Conservation (phyloP, 2,797 vertebrate species). For the Harpagifer antarcticus region DNA sequence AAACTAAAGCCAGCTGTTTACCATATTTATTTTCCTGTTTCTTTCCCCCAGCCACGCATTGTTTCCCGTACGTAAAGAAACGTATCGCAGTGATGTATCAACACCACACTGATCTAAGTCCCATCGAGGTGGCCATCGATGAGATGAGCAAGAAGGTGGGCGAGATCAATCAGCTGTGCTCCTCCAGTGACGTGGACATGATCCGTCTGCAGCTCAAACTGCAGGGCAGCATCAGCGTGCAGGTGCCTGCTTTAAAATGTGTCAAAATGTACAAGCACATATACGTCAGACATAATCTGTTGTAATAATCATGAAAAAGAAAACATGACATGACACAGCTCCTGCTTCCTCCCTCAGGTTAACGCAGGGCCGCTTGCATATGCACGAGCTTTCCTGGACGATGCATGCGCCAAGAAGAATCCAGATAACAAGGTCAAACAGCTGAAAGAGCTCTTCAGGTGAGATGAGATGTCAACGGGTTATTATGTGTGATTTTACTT, state of each 20-base stretch:
- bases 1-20: not conserved
- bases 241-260: constrained; percentile 82
- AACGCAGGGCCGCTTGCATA: constrained; percentile 97
- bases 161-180: constrained; percentile 93
- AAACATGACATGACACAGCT: not conserved
- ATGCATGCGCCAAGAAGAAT: constrained; percentile 92
- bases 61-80: constrained; percentile 97
- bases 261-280: not conserved
- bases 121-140: constrained; percentile 98
- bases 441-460: constrained; percentile 98
- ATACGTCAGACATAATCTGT: not conserved
- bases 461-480: constrained; percentile 42
- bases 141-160: constrained; percentile 98
- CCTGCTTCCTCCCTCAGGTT: constrained; percentile 82
- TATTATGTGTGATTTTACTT: no score
- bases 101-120: constrained; percentile 96
- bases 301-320: not conserved
- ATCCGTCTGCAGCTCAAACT: constrained; percentile 97
- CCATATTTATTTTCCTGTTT: not conserved
- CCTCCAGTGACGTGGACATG: constrained; percentile 95
- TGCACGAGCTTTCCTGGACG: constrained; percentile 96
- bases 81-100: constrained; percentile 98
- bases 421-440: constrained; percentile 98
- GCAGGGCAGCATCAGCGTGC: constrained; percentile 97
- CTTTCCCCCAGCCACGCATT: constrained; percentile 90